A percentile compares a stretch with the other conserved stretches of the same genome.
Conservation (phyloP, 2,113 vertebrate genomes). For the Microtus ochrogaster region DNA sequence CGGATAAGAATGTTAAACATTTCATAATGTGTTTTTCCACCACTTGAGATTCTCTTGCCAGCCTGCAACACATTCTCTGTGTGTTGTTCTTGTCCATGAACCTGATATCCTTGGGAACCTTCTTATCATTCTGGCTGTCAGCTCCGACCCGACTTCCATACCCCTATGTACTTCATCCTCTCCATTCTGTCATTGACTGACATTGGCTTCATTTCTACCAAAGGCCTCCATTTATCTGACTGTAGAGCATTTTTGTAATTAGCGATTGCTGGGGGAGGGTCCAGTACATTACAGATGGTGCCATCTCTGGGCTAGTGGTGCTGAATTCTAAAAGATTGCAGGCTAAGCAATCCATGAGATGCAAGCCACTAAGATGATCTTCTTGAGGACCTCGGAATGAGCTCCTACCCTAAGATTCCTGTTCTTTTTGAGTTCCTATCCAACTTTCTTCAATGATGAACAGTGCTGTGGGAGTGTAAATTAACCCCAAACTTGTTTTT, state of each 20-base stretch:
- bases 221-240: background rate
- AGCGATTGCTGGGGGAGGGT: background rate
- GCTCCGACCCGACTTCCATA: background rate
- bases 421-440: background rate
- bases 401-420: background rate
- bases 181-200: background rate
- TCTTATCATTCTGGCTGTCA: background rate
- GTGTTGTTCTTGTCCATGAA: background rate
- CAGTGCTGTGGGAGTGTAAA: background rate
- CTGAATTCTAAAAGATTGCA: background rate
- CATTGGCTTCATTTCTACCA: background rate
- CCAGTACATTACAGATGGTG: background rate
- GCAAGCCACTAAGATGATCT: background rate
- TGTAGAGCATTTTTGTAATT: background rate
- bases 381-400: background rate
- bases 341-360: background rate
- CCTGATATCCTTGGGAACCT: background rate
- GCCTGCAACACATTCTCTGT: background rate
- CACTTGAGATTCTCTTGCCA: no score
- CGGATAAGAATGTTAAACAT: no score
- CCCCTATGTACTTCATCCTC: background rate
- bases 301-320: background rate
- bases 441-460: background rate
- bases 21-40: no score
- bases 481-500: background rate